A percentile compares a stretch with the other conserved stretches of the same genome.
Evolutionary conservation across 2,888 invertebrate genomes (phyloP).

Genomic region (Synergus japonicus): DNA sequence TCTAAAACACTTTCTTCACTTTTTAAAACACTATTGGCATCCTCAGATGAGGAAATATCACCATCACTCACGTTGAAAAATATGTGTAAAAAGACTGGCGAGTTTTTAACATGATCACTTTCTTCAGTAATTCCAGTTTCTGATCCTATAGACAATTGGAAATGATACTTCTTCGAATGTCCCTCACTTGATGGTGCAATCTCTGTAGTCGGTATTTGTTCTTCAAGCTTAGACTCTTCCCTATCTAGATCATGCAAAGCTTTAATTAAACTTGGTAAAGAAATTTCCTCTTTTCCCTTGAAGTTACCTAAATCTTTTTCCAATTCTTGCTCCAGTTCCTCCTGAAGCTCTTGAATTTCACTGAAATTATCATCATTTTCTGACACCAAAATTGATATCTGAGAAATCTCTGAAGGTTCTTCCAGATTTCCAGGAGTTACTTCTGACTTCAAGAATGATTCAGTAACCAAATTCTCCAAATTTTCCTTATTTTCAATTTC

Average conservation of each 20-base stretch:
- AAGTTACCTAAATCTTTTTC: background rate
- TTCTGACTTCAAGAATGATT: background rate
- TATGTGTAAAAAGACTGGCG: background rate
- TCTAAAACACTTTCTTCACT: background rate
- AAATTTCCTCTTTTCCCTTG: background rate
- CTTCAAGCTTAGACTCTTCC: background rate
- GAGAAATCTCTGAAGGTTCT: background rate
- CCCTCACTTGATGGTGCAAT: background rate
- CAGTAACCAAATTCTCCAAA: background rate
- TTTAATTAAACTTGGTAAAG: background rate
- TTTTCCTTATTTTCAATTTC: background rate
- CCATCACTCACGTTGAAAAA: background rate
- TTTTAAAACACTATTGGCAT: background rate
- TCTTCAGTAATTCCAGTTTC: constrained; percentile 13
- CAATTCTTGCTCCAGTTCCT: background rate
- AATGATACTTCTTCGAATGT: background rate
- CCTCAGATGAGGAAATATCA: background rate
- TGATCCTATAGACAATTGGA: background rate
- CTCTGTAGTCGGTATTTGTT: background rate
- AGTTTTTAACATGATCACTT: background rate
- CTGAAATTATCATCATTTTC: background rate
- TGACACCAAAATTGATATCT: background rate
- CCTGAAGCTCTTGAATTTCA: background rate
- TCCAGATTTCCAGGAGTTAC: background rate
- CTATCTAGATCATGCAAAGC: background rate